Conservation (phyloP, 2,888 invertebrate genomes). For the Gasteruption jaculator region DNA sequence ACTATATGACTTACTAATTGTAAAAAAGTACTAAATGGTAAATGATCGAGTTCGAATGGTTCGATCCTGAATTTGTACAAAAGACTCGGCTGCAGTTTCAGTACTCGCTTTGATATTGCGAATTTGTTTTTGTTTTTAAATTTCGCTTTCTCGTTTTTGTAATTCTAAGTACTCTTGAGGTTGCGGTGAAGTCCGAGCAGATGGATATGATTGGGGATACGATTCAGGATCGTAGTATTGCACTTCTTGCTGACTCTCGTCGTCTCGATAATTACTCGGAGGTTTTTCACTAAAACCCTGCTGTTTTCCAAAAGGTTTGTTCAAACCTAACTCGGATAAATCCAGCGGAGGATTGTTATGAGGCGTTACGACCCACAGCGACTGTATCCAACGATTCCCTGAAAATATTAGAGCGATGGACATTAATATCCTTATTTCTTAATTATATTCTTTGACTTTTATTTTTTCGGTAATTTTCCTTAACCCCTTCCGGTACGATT, state of each 20-base stretch:
- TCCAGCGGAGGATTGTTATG: constrained; percentile 79
- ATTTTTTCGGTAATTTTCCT: no score
- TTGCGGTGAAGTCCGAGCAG: constrained; percentile 27
- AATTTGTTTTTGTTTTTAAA: constrained; percentile 52
- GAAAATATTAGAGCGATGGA: constrained; percentile 31
- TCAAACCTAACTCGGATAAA: constrained; percentile 70
- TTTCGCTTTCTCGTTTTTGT: constrained; percentile 78
- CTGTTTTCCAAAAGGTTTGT: no score
- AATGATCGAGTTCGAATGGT: no score
- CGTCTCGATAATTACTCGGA: no score
- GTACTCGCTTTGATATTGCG: constrained; percentile 9
- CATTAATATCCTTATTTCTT: no score
- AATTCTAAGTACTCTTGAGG: constrained; percentile 59
- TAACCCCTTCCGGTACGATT: no score
- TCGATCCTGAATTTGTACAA: no score
- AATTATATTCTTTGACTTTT: no score
- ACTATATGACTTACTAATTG: background rate
- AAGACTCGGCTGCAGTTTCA: no score
- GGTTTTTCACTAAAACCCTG: no score
- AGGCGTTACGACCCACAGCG: constrained; percentile 80
- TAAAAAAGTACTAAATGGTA: no score
- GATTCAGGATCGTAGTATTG: constrained; percentile 46
- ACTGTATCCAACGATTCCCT: constrained; percentile 82
- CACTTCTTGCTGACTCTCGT: constrained; percentile 30
- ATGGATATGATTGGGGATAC: constrained; percentile 24